Evolutionary conservation across 2,113 vertebrate species (phyloP).

Genomic region (Cranoglanis bouderius): DNA sequence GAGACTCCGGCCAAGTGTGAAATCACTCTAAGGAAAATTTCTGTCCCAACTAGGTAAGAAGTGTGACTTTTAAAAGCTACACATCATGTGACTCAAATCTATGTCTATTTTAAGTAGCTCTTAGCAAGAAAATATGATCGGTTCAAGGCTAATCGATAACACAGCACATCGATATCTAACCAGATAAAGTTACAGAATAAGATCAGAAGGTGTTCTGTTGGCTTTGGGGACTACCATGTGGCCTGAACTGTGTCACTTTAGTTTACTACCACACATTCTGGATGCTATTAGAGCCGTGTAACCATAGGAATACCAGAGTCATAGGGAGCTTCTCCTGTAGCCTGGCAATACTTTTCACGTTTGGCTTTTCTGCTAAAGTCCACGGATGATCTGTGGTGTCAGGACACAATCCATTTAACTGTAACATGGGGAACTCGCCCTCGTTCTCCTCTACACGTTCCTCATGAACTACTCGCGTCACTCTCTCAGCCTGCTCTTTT

Average conservation of each 20-base stretch:
- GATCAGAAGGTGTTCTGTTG: background rate
- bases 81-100: background rate
- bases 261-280: conserved; percentile 16
- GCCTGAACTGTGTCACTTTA: background rate
- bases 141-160: background rate
- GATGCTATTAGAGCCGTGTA: background rate
- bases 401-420: background rate
- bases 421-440: background rate
- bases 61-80: background rate
- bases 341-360: conserved; percentile 5
- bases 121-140: background rate
- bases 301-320: conserved; percentile 28
- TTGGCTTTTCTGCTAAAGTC: background rate
- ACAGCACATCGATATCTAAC: background rate
- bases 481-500: background rate
- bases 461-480: background rate
- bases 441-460: background rate
- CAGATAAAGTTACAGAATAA: background rate
- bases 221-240: background rate
- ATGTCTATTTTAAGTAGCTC: background rate
- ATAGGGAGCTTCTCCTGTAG: conserved; percentile 28
- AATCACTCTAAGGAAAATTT: background rate
- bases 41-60: background rate
- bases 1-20: background rate
- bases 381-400: background rate